Base-by-base conservation (phyloP, 2,888 invertebrate genomes). In the Dynastes tityus region DNA sequence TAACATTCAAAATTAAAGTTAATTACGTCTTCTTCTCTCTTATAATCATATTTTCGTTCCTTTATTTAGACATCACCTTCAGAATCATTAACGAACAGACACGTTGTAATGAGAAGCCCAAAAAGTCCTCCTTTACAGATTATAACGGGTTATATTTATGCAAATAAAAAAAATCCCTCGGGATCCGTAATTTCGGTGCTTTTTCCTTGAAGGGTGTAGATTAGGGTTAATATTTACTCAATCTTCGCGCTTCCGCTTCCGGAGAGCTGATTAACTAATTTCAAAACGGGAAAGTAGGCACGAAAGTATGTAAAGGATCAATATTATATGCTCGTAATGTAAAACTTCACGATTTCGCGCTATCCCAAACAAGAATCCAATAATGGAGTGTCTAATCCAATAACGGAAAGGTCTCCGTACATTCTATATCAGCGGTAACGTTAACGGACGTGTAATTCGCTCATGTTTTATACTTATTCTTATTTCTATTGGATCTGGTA, bases 131-230 rank as follows among this genome's bases (percentile, higher is more conserved):
- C 8, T 22, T 22, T 22, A 2, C 16, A 58, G 27, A 58, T 58
- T 58, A 22, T 58, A 58, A 58, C 55, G 55, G 55, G 55, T 58
- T 58, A 22, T 22, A 8, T 16, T 58, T 22, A 58, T 58, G 55
- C 5, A 58, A 58, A 58, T 58, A 22, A 58, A 58, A 16, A 55
- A 11, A 9, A 58, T 58, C 55, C 55, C 55, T 58, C 8, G 55
- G 22, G 55, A 58, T 22, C 55, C 3, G 55, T 58, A 58, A 58
- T 58, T 58, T 8, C 22, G 8, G 55, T n/a, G 55, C 16, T 58
- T 27, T 58, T 58, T 58, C 22, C 55, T 8, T 58, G 16, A 16
- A 9, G 8, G 55, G 22, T 16, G 8, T 16, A 58, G 55, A 16
- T 58, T 22, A 58, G 22, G 9, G 8, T 58, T 58, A 58, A 27